Evolutionary conservation across 2,888 invertebrate genomes (phyloP).

Genomic region (Lysandra coridon): DNA sequence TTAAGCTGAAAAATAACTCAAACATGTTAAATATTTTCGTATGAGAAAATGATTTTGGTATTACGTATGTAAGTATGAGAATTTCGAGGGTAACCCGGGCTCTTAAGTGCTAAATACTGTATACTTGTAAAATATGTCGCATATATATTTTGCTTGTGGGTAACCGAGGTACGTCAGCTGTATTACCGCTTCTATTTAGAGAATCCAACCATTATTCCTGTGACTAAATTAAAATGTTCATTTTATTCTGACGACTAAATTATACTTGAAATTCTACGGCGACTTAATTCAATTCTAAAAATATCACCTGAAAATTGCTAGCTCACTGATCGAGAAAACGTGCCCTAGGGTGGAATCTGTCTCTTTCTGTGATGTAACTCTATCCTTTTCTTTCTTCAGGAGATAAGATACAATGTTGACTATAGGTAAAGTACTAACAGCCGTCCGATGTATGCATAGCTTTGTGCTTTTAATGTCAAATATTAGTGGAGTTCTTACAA

Average conservation of each 20-base stretch:
- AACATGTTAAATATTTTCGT: no score
- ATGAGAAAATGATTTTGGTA: no score
- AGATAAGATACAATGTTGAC: background rate
- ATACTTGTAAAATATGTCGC: no score
- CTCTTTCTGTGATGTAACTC: background rate
- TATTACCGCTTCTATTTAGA: background rate
- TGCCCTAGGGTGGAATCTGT: background rate
- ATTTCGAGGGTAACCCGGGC: no score
- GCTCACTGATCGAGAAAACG: background rate
- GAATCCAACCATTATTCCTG: background rate
- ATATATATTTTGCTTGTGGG: no score
- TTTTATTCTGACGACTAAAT: background rate
- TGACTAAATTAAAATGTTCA: background rate
- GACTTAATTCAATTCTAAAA: background rate
- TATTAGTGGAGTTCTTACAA: background rate
- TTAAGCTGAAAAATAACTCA: no score
- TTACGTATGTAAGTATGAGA: no score
- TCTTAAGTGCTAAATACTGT: no score
- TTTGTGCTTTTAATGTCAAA: background rate
- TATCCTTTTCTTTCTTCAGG: background rate
- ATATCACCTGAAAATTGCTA: slow-evolving; percentile 11
- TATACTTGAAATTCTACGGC: background rate
- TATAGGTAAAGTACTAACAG: background rate
- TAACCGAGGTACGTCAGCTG: no score
- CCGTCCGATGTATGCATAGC: background rate